Conservation (phyloP, 2,888 invertebrate genomes). For the Cantharis rufa region DNA sequence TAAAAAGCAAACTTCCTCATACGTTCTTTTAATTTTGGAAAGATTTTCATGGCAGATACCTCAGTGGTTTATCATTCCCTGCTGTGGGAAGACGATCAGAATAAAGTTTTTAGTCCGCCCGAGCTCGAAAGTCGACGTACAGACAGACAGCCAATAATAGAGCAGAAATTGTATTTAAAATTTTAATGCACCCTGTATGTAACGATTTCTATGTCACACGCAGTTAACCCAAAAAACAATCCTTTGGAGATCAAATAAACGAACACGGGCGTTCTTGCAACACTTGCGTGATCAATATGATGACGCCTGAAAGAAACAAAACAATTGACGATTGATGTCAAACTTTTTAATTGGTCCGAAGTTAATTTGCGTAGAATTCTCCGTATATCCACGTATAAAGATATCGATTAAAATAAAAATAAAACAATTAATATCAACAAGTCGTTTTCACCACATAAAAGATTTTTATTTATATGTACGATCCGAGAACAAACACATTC, state of each 20-base stretch:
- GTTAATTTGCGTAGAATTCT: background rate
- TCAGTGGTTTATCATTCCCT: no score
- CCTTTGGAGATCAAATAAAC: background rate
- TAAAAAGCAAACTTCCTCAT: no score
- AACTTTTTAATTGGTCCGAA: background rate
- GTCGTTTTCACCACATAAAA: conserved; percentile 35
- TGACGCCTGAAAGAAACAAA: background rate
- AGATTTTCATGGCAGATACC: no score
- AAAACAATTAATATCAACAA: conserved; percentile 40
- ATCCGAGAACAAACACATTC: conserved; percentile 38
- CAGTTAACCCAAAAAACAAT: background rate
- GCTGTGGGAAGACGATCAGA: no score
- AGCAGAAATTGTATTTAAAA: no score
- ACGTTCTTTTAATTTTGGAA: no score
- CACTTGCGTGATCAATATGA: background rate
- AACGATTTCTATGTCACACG: background rate
- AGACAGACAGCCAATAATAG: no score
- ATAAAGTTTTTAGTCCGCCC: no score
- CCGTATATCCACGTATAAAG: background rate
- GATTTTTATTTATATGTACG: conserved; percentile 38
- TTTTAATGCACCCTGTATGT: background rate
- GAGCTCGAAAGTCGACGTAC: no score
- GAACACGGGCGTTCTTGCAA: background rate
- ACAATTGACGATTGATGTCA: background rate
- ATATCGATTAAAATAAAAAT: conserved; percentile 21